A percentile compares a stretch with the other conserved stretches of the same genome.
Conservation (phyloP, 2,888 invertebrate species). For the Cremastinae sp. region DNA sequence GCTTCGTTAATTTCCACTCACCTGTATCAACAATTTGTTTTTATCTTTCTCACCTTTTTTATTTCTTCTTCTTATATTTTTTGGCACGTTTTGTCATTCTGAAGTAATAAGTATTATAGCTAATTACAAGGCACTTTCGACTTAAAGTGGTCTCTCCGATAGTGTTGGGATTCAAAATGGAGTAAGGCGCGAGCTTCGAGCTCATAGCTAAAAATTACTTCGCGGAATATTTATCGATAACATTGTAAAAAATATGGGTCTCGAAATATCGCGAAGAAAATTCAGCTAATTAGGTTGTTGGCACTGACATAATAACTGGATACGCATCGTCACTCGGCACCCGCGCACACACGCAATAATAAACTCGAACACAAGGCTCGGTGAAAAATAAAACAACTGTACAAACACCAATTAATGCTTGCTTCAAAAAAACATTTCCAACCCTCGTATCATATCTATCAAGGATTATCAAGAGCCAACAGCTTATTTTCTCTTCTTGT, state of each 20-base stretch:
- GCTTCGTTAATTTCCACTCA: conserved; percentile 25
- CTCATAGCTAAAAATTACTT: no score
- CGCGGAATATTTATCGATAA: not conserved
- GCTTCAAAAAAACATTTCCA: not conserved
- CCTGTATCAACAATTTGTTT: conserved; percentile 22
- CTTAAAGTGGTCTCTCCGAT: no score
- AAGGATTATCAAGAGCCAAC: not conserved
- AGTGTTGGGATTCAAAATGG: no score
- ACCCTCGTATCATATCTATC: not conserved
- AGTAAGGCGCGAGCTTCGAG: no score
- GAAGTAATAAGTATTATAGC: conserved; percentile 9
- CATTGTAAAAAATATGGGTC: not conserved
- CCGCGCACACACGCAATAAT: not conserved
- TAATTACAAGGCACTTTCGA: no score
- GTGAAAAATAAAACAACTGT: conserved; percentile 30
- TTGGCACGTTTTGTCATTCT: not conserved
- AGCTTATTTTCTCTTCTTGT: not conserved
- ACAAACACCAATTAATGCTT: conserved; percentile 22
- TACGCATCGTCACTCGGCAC: not conserved
- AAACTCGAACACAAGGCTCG: not conserved
- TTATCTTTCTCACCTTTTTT: no score
- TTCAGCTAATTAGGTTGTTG: not conserved
- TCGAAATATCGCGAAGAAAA: conserved; percentile 2
- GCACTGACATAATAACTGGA: conserved; percentile 12
- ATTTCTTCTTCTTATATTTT: no score